These are phyloP conservation scores for Linyphia triangularis DNA, from an alignment of 2,888 invertebrate genomes.

Conservation along the genomic window DNA sequence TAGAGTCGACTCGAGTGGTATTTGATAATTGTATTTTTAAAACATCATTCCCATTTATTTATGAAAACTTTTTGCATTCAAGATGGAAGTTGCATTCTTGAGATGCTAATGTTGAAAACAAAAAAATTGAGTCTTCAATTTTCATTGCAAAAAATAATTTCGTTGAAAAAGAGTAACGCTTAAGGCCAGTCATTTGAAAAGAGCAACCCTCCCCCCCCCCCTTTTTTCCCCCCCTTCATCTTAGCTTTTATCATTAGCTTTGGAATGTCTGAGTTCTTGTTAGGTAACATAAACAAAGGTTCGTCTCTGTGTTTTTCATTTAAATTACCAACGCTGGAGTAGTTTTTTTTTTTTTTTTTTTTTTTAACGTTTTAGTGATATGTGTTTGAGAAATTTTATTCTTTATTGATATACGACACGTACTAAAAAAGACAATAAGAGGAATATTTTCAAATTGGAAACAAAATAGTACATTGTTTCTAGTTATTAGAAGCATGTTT, in stretches of 20 bases:
- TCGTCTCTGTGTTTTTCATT: slow-evolving; percentile 11
- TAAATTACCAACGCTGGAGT: slow-evolving; percentile 19
- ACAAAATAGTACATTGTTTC: not conserved
- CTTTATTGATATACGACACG: not conserved
- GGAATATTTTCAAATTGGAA: not conserved
- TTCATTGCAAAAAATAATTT: not conserved
- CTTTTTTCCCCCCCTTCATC: no score
- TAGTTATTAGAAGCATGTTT: not conserved
- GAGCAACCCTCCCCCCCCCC: slow-evolving; percentile 4
- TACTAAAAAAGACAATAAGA: not conserved
- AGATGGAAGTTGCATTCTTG: slow-evolving; percentile 13
- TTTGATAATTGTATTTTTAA: slow-evolving; percentile 13
- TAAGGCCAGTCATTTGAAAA: slow-evolving; percentile 32
- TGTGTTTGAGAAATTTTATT: not conserved
- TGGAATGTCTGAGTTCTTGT: slow-evolving; percentile 14
- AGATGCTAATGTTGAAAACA: not conserved
- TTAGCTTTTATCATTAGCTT: slow-evolving; percentile 37
- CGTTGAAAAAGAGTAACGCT: slow-evolving; percentile 24
- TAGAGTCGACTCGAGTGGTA: not conserved
- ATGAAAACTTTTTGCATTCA: not conserved
- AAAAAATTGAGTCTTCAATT: slow-evolving; percentile 3
- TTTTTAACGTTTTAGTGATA: slow-evolving; percentile 21
- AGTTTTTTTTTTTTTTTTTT: no score
- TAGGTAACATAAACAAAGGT: not conserved
- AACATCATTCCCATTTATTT: not conserved